These are phyloP conservation scores for Danaus chrysippus DNA, from an alignment of 2,888 invertebrate genomes.

Conservation along the genomic window DNA sequence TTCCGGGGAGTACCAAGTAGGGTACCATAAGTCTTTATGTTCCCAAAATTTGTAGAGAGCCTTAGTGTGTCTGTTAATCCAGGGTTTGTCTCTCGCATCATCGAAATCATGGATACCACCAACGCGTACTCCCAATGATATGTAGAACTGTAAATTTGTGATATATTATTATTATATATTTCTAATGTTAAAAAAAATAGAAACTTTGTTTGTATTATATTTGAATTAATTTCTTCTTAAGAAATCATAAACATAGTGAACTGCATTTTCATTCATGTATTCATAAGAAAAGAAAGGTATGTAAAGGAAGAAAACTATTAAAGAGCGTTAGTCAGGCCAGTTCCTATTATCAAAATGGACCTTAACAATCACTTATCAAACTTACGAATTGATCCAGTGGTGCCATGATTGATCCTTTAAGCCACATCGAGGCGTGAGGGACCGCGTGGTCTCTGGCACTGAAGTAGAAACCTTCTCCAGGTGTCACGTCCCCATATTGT, in stretches of 20 bases:
- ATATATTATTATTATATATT: neutral
- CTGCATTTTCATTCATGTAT: neutral
- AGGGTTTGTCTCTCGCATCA: slow-evolving; percentile 84
- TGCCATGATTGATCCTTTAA: slow-evolving; percentile 60
- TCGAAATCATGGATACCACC: slow-evolving; percentile 87
- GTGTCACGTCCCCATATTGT: slow-evolving; percentile 64
- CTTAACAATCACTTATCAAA: neutral
- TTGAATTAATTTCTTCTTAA: neutral
- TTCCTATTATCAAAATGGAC: neutral
- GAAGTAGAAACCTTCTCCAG: slow-evolving; percentile 67
- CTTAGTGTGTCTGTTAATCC: slow-evolving; percentile 83
- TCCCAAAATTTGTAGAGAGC: slow-evolving; percentile 84
- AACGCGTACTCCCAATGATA: slow-evolving; percentile 88
- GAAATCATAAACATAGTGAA: neutral
- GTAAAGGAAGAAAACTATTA: neutral
- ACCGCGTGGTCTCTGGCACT: slow-evolving; percentile 55
- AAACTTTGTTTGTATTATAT: neutral
- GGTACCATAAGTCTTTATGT: slow-evolving; percentile 74
- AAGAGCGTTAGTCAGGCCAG: too few species aligned
- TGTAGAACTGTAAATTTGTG: slow-evolving; percentile 79
- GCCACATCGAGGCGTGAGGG: slow-evolving; percentile 59
- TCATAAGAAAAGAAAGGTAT: neutral
- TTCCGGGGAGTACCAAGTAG: slow-evolving; percentile 81
- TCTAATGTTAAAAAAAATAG: neutral
- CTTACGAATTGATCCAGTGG: slow-evolving; percentile 65